Conservation (phyloP, 2,888 invertebrate genomes). For the Eilema sororculum region DNA sequence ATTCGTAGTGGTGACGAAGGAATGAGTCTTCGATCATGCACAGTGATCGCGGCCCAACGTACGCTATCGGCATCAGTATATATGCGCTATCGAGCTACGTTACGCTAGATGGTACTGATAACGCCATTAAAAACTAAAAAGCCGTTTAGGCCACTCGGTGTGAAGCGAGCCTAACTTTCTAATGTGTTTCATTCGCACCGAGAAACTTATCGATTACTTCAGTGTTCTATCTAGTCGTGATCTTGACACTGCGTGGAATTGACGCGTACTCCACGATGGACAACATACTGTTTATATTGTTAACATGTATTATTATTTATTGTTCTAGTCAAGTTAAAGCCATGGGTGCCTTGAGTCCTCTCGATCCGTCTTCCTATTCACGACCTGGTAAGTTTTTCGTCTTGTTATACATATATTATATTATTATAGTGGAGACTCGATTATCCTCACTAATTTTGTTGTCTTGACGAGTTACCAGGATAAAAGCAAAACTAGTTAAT, state of each 20-base stretch:
- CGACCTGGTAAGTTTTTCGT: constrained; percentile 88
- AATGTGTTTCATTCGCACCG: constrained; percentile 27
- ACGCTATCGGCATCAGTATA: no score
- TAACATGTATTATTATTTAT: constrained; percentile 52
- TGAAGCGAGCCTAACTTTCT: constrained; percentile 39
- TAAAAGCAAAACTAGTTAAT: no score
- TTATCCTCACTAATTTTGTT: background rate
- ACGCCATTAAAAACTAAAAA: background rate
- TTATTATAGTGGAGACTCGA: background rate
- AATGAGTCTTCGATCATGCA: no score
- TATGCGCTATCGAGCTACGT: no score
- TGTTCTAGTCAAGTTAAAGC: constrained; percentile 70
- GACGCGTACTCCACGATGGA: constrained; percentile 43
- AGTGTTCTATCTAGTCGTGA: constrained; percentile 30
- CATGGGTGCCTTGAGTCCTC: constrained; percentile 88
- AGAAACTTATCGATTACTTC: constrained; percentile 28
- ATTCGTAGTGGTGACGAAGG: no score
- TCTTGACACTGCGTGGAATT: constrained; percentile 18
- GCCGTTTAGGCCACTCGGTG: constrained; percentile 12
- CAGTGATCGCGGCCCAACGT: no score
- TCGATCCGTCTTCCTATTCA: constrained; percentile 94
- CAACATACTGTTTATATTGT: constrained; percentile 29
- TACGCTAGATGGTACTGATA: no score
- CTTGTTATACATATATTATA: constrained; percentile 5
- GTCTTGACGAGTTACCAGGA: background rate